Percentiles rank a stretch among this genome's conserved stretches.
phyloP scores from a whole-genome alignment of 2,888 invertebrate species.

The Pollenia amentaria region DNA sequence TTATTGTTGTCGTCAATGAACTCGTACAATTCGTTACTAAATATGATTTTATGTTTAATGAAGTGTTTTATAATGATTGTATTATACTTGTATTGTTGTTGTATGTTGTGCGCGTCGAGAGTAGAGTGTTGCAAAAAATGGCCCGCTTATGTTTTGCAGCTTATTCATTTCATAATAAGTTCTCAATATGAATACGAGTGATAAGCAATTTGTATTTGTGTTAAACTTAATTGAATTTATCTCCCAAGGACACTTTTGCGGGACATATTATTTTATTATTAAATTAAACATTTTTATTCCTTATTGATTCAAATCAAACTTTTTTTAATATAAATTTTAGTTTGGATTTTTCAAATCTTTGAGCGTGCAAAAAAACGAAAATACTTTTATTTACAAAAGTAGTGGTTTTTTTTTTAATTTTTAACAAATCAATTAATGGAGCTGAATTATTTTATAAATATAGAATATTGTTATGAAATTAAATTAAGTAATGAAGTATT shows the following conservation, averaged over 20 bases:
- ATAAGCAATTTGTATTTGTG: constrained; percentile 8
- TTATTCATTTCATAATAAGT: neutral
- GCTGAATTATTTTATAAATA: too few species aligned
- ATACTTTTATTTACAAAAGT: too few species aligned
- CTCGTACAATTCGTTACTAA: constrained; percentile 13
- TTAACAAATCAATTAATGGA: too few species aligned
- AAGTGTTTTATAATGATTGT: constrained; percentile 62
- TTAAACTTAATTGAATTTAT: constrained; percentile 11
- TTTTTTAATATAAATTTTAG: too few species aligned
- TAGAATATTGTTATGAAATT: too few species aligned
- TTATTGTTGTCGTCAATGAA: constrained; percentile 1
- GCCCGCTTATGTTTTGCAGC: neutral
- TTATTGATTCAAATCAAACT: too few species aligned
- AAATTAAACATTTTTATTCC: too few species aligned
- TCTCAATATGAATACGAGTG: neutral
- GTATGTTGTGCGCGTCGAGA: neutral
- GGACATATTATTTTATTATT: neutral
- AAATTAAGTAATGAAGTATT: too few species aligned
- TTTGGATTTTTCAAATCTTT: too few species aligned
- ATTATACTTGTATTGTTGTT: neutral
- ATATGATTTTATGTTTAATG: constrained; percentile 60
- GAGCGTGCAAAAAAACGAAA: too few species aligned
- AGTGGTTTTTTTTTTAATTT: too few species aligned
- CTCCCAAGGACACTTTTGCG: neutral
- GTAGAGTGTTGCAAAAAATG: constrained; percentile 2